Evolutionary conservation across 64 coral and sea anemone species (phyloP).

Genomic region (Dendronephthya gigantea): DNA sequence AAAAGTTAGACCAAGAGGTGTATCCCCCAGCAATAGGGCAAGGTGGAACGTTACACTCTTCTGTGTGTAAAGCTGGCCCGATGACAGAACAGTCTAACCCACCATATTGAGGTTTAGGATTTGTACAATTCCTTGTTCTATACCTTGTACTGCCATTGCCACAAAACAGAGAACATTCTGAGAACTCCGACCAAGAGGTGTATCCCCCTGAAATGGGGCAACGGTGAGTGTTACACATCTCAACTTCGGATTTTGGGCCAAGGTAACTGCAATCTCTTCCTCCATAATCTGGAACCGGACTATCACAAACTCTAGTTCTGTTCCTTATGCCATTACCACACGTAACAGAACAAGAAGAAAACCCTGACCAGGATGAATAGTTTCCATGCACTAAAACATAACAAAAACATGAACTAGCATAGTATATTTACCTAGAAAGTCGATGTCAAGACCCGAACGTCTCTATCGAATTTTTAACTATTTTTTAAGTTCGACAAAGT

Average conservation of each 20-base stretch:
- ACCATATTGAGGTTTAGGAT: conserved; percentile 39
- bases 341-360: not conserved
- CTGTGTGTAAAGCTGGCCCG: not conserved
- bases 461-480: not conserved
- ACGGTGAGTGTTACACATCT: not conserved
- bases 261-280: conserved; percentile 3
- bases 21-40: conserved; percentile 21
- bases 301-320: conserved; percentile 31
- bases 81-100: not conserved
- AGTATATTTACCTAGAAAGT: no score
- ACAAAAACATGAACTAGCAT: not conserved
- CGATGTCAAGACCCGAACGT: not conserved
- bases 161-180: conserved; percentile 48
- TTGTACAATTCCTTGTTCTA: conserved; percentile 51
- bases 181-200: conserved; percentile 60
- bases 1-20: conserved; percentile 37
- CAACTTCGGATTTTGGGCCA: not conserved
- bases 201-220: conserved; percentile 51
- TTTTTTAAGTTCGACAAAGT: not conserved
- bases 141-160: conserved; percentile 3
- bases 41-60: not conserved
- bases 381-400: not conserved
- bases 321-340: not conserved
- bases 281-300: conserved; percentile 20
- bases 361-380: not conserved